A percentile compares a stretch with the other conserved stretches of the same genome.
Conservation (phyloP, 2,888 invertebrate genomes). For the Philereme vetulata region DNA sequence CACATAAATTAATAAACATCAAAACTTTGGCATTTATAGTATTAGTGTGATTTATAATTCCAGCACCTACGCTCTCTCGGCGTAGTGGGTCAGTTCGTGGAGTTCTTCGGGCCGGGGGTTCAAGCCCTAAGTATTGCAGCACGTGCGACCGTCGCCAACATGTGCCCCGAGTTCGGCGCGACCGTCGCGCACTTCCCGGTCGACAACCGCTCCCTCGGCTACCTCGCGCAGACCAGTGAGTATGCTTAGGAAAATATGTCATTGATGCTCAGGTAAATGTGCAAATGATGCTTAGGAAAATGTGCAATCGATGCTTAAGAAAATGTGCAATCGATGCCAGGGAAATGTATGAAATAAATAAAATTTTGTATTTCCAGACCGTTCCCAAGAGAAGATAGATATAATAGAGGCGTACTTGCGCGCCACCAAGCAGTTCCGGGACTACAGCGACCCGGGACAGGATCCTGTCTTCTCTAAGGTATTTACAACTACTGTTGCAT, state of each 20-base stretch:
- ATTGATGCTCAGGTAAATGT: no score
- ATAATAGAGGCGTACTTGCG: constrained; percentile 92
- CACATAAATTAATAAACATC: no score
- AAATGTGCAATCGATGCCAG: no score
- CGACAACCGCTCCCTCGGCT: constrained; percentile 91
- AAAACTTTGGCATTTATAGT: no score
- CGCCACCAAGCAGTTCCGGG: constrained; percentile 91
- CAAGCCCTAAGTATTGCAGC: constrained; percentile 96
- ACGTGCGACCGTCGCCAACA: constrained; percentile 98
- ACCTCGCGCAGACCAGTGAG: constrained; percentile 88
- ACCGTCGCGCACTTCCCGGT: constrained; percentile 98
- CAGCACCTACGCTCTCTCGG: constrained; percentile 95
- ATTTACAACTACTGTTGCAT: background rate
- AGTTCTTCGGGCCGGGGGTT: constrained; percentile 98
- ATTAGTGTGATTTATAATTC: background rate
- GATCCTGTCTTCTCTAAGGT: constrained; percentile 86
- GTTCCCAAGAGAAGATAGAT: constrained; percentile 89
- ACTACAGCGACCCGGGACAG: constrained; percentile 89
- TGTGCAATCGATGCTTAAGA: no score
- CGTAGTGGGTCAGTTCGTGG: constrained; percentile 99
- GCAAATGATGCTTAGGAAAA: no score
- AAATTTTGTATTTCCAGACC: constrained; percentile 89
- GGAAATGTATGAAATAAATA: no score
- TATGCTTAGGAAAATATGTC: no score
- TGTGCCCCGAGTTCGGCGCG: constrained; percentile 98